Evolutionary conservation across 2,113 vertebrate genomes (phyloP).

Genomic region (Atrichornis clamosus): DNA sequence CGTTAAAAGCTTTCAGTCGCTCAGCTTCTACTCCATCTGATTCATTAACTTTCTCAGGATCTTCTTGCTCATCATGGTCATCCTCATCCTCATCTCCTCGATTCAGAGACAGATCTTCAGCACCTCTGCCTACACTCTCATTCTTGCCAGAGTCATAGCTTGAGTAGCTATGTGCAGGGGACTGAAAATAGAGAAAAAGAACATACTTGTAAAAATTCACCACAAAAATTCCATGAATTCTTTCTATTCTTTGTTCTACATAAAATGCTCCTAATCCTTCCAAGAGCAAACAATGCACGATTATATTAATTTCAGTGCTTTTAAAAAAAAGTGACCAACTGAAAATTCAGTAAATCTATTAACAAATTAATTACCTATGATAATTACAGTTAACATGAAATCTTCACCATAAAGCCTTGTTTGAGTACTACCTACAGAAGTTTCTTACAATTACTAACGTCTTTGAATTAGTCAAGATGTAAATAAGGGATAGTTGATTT

Average conservation of each 20-base stretch:
- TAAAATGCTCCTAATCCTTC: not conserved
- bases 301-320: not conserved
- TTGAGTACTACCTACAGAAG: not conserved
- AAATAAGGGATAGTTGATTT: not conserved
- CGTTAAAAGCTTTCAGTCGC: slow-evolving; percentile 84
- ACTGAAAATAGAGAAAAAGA: slow-evolving; percentile 69
- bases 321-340: not conserved
- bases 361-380: not conserved
- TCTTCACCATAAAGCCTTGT: not conserved
- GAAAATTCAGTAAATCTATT: not conserved
- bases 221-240: not conserved
- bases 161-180: slow-evolving; percentile 83
- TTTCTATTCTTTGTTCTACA: not conserved
- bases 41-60: slow-evolving; percentile 79
- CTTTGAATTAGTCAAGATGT: not conserved
- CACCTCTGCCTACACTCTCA: slow-evolving; percentile 78
- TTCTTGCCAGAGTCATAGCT: slow-evolving; percentile 85
- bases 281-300: not conserved
- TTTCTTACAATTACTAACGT: not conserved
- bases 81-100: slow-evolving; percentile 83
- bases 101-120: slow-evolving; percentile 80
- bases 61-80: slow-evolving; percentile 82
- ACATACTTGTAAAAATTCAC: not conserved
- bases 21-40: slow-evolving; percentile 81
- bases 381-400: not conserved